phyloP scores from a whole-genome alignment of 1,140 invertebrate genomes.

The Apis cerana region DNA sequence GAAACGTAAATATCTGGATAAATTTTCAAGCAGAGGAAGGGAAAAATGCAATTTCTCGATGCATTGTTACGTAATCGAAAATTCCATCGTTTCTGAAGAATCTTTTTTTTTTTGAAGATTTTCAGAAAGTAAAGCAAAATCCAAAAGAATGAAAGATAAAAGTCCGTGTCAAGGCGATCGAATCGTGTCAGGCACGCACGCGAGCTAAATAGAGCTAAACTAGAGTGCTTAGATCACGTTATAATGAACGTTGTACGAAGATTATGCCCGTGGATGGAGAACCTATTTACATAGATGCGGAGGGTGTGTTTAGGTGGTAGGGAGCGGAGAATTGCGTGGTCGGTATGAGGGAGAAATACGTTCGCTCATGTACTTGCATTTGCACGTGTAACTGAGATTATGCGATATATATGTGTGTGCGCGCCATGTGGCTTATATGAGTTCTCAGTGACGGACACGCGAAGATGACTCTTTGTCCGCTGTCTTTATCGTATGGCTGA shows the following conservation, averaged over 20 bases:
- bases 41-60: too few relatives aligned
- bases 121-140: not conserved
- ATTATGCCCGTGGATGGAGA: slow-evolving; percentile 50
- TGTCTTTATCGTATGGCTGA: slow-evolving; percentile 10
- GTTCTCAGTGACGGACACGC: slow-evolving; percentile 53
- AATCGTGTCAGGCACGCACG: not conserved
- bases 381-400: slow-evolving; percentile 51
- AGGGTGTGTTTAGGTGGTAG: slow-evolving; percentile 53
- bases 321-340: slow-evolving; percentile 45
- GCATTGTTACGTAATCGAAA: too few relatives aligned
- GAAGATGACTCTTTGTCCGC: slow-evolving; percentile 47
- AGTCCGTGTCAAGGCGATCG: not conserved
- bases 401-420: slow-evolving; percentile 31
- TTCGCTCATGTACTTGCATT: slow-evolving; percentile 33
- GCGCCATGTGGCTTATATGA: slow-evolving; percentile 38
- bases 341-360: slow-evolving; percentile 42
- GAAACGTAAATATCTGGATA: too few relatives aligned
- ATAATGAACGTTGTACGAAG: slow-evolving; percentile 50
- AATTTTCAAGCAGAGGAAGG: too few relatives aligned
- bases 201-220: slow-evolving; percentile 2
- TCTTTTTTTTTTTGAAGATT: too few relatives aligned
- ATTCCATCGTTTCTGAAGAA: too few relatives aligned
- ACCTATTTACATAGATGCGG: slow-evolving; percentile 51
- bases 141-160: not conserved
- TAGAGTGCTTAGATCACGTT: slow-evolving; percentile 45